A percentile compares a stretch with the other conserved stretches of the same genome.
Evolutionary conservation across 2,888 invertebrate genomes (phyloP).

Genomic region (Cephus runcator): DNA sequence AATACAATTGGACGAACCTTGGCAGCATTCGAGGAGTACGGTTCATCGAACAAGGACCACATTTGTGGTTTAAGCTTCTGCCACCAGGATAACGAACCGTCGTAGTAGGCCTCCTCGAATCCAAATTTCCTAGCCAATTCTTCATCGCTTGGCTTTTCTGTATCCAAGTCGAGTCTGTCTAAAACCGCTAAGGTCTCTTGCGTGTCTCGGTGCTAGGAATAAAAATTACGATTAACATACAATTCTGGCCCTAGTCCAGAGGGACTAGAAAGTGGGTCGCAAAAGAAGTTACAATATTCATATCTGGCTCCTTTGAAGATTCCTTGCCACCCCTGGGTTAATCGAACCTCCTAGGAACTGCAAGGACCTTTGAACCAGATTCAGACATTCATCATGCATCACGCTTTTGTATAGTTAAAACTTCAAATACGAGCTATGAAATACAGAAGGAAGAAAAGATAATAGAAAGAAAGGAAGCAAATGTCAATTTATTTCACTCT

Average conservation of each 20-base stretch:
- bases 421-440: background rate
- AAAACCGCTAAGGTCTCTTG: conserved; percentile 98
- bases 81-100: conserved; percentile 94
- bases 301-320: background rate
- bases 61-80: conserved; percentile 96
- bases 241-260: background rate
- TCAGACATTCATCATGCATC: background rate
- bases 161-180: conserved; percentile 96
- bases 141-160: conserved; percentile 97
- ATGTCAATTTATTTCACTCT: background rate
- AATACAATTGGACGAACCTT: conserved; percentile 75
- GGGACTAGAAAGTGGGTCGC: background rate
- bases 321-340: background rate
- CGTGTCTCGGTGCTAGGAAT: conserved; percentile 90
- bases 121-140: conserved; percentile 98
- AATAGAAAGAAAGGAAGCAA: background rate
- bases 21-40: conserved; percentile 96
- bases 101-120: conserved; percentile 93
- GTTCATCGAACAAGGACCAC: conserved; percentile 99
- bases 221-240: conserved; percentile 20
- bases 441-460: background rate
- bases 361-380: background rate
- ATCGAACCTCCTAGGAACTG: background rate
- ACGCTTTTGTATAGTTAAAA: background rate
- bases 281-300: background rate